Percentiles rank a stretch among this genome's conserved stretches.
phyloP scores from a whole-genome alignment of 2,113 vertebrate species.

The Sciurus niger region DNA sequence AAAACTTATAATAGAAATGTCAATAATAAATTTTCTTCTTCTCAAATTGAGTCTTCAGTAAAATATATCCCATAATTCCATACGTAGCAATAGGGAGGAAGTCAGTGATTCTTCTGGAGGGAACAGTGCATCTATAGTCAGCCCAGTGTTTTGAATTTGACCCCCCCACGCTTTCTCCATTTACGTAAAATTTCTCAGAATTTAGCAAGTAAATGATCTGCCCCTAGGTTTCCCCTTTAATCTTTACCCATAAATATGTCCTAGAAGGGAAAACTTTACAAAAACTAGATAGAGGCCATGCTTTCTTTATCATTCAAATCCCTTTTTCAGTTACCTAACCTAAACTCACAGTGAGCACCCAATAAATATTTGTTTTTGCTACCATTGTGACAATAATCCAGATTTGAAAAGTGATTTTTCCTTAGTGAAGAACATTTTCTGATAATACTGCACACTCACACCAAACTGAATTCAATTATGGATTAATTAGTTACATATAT shows the following conservation, averaged over 20 bases:
- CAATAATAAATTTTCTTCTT: background rate
- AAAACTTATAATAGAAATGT: background rate
- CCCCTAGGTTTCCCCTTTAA: background rate
- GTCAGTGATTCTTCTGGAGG: background rate
- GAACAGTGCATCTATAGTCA: background rate
- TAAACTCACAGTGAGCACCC: background rate
- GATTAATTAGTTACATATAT: background rate
- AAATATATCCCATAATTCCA: background rate
- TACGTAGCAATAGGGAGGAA: background rate
- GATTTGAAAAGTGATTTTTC: conserved; percentile 15
- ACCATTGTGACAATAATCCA: background rate
- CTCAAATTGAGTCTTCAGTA: conserved; percentile 22
- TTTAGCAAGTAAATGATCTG: background rate
- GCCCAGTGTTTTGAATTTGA: background rate
- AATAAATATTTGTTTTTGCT: background rate
- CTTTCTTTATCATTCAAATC: background rate
- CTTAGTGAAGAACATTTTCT: background rate
- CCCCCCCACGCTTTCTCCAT: background rate
- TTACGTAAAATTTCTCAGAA: background rate
- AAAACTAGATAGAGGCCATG: background rate
- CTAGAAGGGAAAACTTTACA: background rate
- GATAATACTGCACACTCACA: background rate
- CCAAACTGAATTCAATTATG: background rate
- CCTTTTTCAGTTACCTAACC: background rate
- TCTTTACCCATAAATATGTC: background rate